Percentiles rank a stretch among this genome's conserved stretches.
Evolutionary conservation across 64 coral and sea anemone species (phyloP).

Genomic region (Pachyseris speciosa): DNA sequence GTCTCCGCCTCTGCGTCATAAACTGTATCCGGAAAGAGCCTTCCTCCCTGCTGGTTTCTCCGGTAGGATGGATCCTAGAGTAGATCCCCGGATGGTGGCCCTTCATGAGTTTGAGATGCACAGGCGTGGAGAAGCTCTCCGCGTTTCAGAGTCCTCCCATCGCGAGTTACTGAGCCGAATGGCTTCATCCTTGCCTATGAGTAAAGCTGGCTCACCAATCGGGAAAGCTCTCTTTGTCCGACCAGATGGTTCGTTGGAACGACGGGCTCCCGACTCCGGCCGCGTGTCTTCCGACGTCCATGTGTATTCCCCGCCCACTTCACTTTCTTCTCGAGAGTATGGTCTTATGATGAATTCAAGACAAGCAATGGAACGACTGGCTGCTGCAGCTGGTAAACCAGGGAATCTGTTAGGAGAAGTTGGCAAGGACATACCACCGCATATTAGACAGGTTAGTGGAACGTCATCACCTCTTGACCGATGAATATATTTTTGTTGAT

Average conservation of each 20-base stretch:
- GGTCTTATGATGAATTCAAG: slow-evolving; percentile 62
- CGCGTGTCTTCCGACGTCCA: slow-evolving; percentile 43
- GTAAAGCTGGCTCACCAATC: slow-evolving; percentile 28
- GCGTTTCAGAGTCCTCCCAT: slow-evolving; percentile 74
- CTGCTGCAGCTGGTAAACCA: slow-evolving; percentile 83
- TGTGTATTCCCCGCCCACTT: slow-evolving; percentile 46
- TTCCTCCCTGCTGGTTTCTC: not conserved
- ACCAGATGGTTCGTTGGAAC: slow-evolving; percentile 68
- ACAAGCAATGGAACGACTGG: slow-evolving; percentile 84
- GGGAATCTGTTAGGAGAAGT: slow-evolving; percentile 46
- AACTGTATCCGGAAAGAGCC: slow-evolving; percentile 63
- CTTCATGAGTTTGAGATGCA: slow-evolving; percentile 83
- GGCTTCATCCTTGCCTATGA: slow-evolving; percentile 69
- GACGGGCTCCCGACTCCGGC: slow-evolving; percentile 39
- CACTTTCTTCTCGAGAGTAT: slow-evolving; percentile 52
- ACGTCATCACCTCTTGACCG: no score
- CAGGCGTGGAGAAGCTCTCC: slow-evolving; percentile 65
- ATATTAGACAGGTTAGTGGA: slow-evolving; percentile 84
- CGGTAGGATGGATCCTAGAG: slow-evolving; percentile 60
- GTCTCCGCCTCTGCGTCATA: slow-evolving; percentile 76
- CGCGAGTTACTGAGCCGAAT: slow-evolving; percentile 87
- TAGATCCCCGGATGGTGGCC: slow-evolving; percentile 67
- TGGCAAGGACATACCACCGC: slow-evolving; percentile 77
- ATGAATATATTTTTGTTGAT: no score
- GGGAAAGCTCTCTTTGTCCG: slow-evolving; percentile 53